A percentile compares a stretch with the other conserved stretches of the same genome.
Evolutionary conservation across 2,797 vertebrate species (phyloP).

Genomic region (Triplophysa bombifrons): DNA sequence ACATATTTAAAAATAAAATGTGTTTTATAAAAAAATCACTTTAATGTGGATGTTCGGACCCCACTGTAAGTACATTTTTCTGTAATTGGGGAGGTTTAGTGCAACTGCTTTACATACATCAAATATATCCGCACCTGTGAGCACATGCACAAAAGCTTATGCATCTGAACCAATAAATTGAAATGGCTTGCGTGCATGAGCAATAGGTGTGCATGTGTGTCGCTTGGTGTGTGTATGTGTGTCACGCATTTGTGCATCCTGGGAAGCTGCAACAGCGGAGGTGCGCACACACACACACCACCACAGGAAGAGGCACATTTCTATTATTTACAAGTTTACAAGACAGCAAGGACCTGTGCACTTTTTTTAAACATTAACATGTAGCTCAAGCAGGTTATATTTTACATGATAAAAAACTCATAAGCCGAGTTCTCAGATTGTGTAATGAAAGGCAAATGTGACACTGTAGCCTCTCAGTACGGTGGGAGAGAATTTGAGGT

Average conservation of each 20-base stretch:
- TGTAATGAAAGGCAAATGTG: background rate
- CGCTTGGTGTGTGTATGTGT: constrained; percentile 26
- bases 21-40: background rate
- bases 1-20: background rate
- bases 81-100: background rate
- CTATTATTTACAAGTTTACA: constrained; percentile 23
- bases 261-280: constrained; percentile 41
- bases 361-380: background rate
- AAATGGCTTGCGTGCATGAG: constrained; percentile 23
- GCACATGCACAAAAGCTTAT: constrained; percentile 27
- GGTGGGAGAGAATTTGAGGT: constrained; percentile 26
- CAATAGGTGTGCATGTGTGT: constrained; percentile 43
- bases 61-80: background rate
- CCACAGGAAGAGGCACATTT: constrained; percentile 19
- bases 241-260: constrained; percentile 28
- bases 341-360: constrained; percentile 15
- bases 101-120: constrained; percentile 5
- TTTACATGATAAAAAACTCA: constrained; percentile 6
- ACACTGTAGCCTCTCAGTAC: constrained; percentile 18
- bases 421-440: constrained; percentile 14
- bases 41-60: too few relatives aligned
- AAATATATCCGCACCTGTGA: constrained; percentile 39
- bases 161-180: constrained; percentile 6
- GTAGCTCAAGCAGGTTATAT: constrained; percentile 4
- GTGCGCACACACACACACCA: constrained; percentile 21